Evolutionary conservation across 2,113 vertebrate species (phyloP).

Genomic region (Alligator sinensis): DNA sequence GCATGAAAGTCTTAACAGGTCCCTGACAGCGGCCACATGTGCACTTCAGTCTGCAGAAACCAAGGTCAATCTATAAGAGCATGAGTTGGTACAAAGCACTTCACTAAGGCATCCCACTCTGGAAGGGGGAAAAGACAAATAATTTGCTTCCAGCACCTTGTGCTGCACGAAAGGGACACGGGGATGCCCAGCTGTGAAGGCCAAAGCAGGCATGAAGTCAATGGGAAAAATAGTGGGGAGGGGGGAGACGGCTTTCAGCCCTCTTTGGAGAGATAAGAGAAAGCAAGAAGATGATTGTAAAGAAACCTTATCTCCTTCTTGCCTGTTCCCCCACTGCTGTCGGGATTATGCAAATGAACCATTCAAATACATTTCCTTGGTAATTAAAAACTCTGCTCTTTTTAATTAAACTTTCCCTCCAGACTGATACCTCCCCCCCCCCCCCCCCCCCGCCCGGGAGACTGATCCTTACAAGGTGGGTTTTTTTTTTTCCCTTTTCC

Average conservation of each 20-base stretch:
- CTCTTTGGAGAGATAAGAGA: constrained; percentile 45
- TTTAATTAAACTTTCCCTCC: constrained; percentile 78
- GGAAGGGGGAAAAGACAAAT: neutral
- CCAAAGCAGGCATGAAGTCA: neutral
- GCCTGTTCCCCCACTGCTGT: constrained; percentile 55
- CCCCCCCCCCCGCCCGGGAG: constrained; percentile 25
- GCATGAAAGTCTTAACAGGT: neutral
- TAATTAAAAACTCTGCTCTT: constrained; percentile 78
- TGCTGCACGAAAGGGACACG: neutral
- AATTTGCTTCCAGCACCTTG: neutral
- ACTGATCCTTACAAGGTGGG: constrained; percentile 41
- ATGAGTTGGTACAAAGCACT: neutral
- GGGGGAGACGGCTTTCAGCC: constrained; percentile 11
- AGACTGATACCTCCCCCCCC: constrained; percentile 23
- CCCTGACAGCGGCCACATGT: neutral
- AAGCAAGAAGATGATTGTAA: constrained; percentile 49
- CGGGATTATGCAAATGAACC: constrained; percentile 76
- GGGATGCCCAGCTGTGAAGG: neutral
- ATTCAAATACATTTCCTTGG: constrained; percentile 74
- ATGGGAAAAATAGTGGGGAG: neutral
- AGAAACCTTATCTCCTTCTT: constrained; percentile 65
- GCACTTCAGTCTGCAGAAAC: fast-evolving
- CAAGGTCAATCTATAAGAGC: neutral
- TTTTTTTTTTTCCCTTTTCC: neutral
- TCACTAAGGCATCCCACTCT: neutral